phyloP scores from a whole-genome alignment of 1,140 invertebrate genomes.

The Drosophila virilis region DNA sequence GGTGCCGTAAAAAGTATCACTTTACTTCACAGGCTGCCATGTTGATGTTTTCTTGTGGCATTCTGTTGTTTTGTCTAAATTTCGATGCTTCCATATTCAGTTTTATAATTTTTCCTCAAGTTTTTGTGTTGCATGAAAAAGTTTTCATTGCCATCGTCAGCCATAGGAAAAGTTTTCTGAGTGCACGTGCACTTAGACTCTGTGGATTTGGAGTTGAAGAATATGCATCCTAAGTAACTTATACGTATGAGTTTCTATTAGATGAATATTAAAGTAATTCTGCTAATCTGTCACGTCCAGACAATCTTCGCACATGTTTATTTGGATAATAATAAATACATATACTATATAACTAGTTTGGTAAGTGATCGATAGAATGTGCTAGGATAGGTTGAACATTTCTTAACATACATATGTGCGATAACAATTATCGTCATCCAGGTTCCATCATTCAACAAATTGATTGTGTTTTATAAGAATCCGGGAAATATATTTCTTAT shows the following conservation, averaged over 20 bases:
- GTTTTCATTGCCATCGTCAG: constrained; percentile 60
- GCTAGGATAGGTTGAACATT: no score
- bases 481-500: not conserved
- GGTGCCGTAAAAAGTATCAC: constrained; percentile 72
- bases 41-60: constrained; percentile 9
- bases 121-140: constrained; percentile 52
- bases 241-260: constrained; percentile 9
- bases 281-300: constrained; percentile 7
- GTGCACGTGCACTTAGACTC: constrained; percentile 25
- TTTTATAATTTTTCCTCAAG: constrained; percentile 76
- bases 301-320: no score
- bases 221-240: constrained; percentile 11
- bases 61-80: constrained; percentile 54
- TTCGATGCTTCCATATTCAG: constrained; percentile 71
- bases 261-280: constrained; percentile 9
- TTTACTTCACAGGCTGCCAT: constrained; percentile 56
- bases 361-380: no score
- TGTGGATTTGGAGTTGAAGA: not conserved
- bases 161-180: constrained; percentile 30
- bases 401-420: no score
- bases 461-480: no score
- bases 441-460: no score
- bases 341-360: no score
- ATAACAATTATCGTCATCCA: no score
- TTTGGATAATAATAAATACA: not conserved